phyloP scores from a whole-genome alignment of 92 coral and sea anemone species.

The Parazoanthus darwini region DNA sequence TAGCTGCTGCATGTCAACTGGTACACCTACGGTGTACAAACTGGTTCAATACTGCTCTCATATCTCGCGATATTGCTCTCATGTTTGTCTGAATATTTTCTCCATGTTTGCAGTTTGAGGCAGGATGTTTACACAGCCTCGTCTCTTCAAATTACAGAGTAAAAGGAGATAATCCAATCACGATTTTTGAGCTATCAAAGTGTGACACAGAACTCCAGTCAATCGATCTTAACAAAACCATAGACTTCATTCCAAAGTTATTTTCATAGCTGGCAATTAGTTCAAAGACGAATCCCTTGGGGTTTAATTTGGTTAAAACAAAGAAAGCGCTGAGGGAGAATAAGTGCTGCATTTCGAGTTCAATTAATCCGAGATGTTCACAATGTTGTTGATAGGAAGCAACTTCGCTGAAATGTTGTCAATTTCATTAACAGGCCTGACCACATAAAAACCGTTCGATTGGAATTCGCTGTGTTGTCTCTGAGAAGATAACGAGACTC shows the following conservation, averaged over 20 bases:
- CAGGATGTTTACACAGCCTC: background rate
- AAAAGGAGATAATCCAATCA: background rate
- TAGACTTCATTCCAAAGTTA: background rate
- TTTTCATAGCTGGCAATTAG: conserved; percentile 2
- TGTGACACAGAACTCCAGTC: too few relatives aligned
- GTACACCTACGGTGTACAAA: background rate
- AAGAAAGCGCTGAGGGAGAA: conserved; percentile 7
- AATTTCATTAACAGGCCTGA: background rate
- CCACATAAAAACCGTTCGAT: background rate
- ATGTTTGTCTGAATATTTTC: too few relatives aligned
- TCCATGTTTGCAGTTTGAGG: background rate
- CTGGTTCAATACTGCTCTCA: background rate
- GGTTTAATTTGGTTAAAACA: conserved; percentile 1
- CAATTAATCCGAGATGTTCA: background rate
- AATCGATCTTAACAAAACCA: background rate
- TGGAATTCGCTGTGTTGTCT: background rate
- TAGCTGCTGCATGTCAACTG: too few relatives aligned
- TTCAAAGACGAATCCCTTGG: background rate
- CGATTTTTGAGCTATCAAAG: too few relatives aligned
- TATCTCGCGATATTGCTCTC: background rate
- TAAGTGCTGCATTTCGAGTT: background rate
- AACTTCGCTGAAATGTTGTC: background rate
- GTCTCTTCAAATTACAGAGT: background rate
- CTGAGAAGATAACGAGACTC: conserved; percentile 3
- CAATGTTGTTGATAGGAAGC: background rate